Evolutionary conservation across 2,888 invertebrate genomes (phyloP), one percentile per base, ranked within the genome.

Genomic region (Eucera pruinosa): DNA sequence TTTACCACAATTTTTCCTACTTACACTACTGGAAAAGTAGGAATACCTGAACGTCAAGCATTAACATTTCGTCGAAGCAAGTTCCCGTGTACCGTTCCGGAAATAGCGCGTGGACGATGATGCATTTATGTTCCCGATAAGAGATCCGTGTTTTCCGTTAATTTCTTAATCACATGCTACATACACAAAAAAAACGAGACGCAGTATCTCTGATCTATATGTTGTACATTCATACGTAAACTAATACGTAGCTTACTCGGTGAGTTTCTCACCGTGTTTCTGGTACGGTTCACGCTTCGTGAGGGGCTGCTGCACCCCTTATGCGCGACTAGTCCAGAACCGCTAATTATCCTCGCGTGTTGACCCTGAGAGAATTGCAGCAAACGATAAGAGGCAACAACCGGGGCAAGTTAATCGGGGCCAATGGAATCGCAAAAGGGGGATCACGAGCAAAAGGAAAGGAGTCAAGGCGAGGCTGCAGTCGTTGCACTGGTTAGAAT

Each of bases 381-480:
- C 11, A 72, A 69, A 58, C 77, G 78, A 79, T 77, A 79, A 79
- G 71, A 71, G 76, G 69, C 76, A 80, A 66, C 55, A 80, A 77
- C 76, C 69, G 68, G 77, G 77, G 66, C 76, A 76, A 76, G 65
- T 76, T 72, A 72, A 79, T 81, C 75, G 76, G 80, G 80, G 68
- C 70, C 80, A 81, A 74, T 74, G 52, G 69, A 64, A 73, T 77
- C 72, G 78, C 75, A 7, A 33, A 33, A 48, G 79, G 77, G 55
- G 54, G 57, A 68, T 64, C 62, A 7, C 4, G 58, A 55, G 65
- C 50, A 66, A 70, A 65, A 65, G 71, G 75, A 76, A 80, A 73
- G 64, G 73, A 80, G 80, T 80, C 80, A 78, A 80, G 78, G 78
- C 78, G 73, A 78, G 73, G 78, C 67, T 57, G 13, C 73, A 78